Percentiles rank a stretch among this genome's conserved stretches.
Conservation (phyloP, 2,797 vertebrate genomes). For the Chloroceryle amazona region DNA sequence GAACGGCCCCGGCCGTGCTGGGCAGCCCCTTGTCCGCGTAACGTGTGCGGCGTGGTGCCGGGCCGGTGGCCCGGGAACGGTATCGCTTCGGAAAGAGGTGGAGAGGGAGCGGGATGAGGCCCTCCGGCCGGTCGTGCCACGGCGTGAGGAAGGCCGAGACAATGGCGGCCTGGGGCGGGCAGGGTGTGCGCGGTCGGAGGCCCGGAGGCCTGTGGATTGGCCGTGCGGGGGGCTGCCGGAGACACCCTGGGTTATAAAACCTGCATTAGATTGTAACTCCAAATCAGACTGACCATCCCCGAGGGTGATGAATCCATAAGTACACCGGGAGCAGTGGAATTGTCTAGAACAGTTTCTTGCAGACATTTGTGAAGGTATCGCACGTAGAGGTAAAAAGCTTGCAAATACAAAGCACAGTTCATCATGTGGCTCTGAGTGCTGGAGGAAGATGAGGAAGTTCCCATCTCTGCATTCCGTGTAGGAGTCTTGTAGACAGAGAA, state of each 20-base stretch:
- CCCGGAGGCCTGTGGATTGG: neutral
- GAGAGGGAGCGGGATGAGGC: neutral
- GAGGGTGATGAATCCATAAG: neutral
- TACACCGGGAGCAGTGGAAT: neutral
- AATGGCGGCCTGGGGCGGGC: neutral
- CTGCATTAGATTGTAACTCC: accelerated
- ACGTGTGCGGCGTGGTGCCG: too few relatives aligned
- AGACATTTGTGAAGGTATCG: accelerated
- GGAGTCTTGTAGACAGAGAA: neutral
- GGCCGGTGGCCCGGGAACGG: accelerated
- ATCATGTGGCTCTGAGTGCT: accelerated
- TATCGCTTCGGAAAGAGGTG: accelerated
- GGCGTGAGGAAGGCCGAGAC: neutral
- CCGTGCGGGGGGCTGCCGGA: accelerated
- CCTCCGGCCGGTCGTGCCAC: accelerated
- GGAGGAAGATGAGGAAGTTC: neutral
- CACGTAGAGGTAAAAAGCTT: accelerated
- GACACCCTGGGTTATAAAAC: neutral
- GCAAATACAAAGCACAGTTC: accelerated
- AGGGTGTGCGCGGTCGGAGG: neutral
- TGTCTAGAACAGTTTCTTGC: too few relatives aligned
- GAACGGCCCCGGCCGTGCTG: neutral
- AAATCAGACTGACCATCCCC: accelerated
- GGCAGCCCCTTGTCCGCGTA: accelerated
- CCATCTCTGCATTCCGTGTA: neutral